Percentiles rank a stretch among this genome's conserved stretches.
These are phyloP conservation scores for Osmerus mordax DNA, from an alignment of 2,113 vertebrate species.

Conservation along the genomic window DNA sequence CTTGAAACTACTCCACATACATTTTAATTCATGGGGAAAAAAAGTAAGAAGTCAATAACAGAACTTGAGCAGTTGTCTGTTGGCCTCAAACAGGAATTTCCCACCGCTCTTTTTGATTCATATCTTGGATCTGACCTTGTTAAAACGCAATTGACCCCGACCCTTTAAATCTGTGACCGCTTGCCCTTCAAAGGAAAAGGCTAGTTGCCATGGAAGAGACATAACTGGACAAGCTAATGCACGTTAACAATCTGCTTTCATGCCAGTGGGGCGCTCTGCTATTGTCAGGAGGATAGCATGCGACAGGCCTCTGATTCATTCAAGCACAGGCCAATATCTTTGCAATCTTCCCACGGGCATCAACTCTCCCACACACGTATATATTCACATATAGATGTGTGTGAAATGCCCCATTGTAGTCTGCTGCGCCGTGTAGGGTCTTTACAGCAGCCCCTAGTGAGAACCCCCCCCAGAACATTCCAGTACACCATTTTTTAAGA, in stretches of 20 bases:
- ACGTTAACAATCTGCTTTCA: constrained; percentile 34
- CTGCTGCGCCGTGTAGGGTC: not conserved
- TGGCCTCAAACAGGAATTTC: not conserved
- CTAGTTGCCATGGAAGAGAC: constrained; percentile 51
- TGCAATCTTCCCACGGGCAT: constrained; percentile 37
- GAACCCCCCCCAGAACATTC: constrained; percentile 9
- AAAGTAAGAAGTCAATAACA: not conserved
- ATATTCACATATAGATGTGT: not conserved
- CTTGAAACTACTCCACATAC: not conserved
- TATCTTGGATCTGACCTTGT: constrained; percentile 13
- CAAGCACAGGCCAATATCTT: constrained; percentile 17
- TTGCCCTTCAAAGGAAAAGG: constrained; percentile 39
- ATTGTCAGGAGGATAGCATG: constrained; percentile 36
- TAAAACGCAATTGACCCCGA: constrained; percentile 46
- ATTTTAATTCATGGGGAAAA: constrained; percentile 3
- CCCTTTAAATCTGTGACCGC: constrained; percentile 43
- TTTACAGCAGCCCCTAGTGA: not conserved
- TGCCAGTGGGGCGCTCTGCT: constrained; percentile 23
- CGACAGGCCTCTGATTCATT: constrained; percentile 34
- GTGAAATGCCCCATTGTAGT: constrained; percentile 2
- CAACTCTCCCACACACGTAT: constrained; percentile 12
- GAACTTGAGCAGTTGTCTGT: not conserved
- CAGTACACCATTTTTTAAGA: not conserved
- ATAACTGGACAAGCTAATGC: constrained; percentile 51
- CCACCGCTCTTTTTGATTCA: too few species aligned